phyloP scores from a whole-genome alignment of 2,888 invertebrate species.

The Globia sparganii region DNA sequence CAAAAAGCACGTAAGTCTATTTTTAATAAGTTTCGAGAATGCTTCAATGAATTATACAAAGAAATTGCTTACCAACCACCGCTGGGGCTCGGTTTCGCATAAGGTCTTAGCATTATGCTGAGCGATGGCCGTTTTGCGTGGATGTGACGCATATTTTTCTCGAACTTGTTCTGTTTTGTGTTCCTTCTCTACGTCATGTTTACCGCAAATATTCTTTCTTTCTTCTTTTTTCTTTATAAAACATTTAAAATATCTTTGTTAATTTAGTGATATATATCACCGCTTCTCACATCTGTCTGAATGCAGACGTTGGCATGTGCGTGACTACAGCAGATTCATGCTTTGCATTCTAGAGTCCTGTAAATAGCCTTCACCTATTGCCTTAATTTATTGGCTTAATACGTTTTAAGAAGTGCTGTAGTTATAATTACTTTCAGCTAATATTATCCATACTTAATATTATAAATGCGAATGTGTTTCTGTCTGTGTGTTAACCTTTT shows the following conservation, averaged over 20 bases:
- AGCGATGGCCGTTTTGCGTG: too few relatives aligned
- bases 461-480: too few relatives aligned
- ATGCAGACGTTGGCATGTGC: slow-evolving; percentile 16
- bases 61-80: neutral
- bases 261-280: neutral
- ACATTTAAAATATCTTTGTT: neutral
- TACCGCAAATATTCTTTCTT: too few relatives aligned
- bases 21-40: neutral
- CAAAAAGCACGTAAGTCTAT: neutral
- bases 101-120: too few relatives aligned
- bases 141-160: too few relatives aligned
- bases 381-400: neutral
- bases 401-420: too few relatives aligned
- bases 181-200: too few relatives aligned
- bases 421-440: neutral
- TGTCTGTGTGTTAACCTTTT: too few relatives aligned
- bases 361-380: slow-evolving; percentile 4
- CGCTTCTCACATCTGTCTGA: slow-evolving; percentile 20
- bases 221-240: too few relatives aligned
- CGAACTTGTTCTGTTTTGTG: too few relatives aligned
- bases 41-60: neutral
- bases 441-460: neutral
- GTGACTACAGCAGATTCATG: slow-evolving; percentile 19
- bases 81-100: too few relatives aligned
- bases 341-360: slow-evolving; percentile 20